Percentiles rank a stretch among this genome's conserved stretches.
Conservation (phyloP, 2,888 invertebrate species). For the Trissolcus japonicus region DNA sequence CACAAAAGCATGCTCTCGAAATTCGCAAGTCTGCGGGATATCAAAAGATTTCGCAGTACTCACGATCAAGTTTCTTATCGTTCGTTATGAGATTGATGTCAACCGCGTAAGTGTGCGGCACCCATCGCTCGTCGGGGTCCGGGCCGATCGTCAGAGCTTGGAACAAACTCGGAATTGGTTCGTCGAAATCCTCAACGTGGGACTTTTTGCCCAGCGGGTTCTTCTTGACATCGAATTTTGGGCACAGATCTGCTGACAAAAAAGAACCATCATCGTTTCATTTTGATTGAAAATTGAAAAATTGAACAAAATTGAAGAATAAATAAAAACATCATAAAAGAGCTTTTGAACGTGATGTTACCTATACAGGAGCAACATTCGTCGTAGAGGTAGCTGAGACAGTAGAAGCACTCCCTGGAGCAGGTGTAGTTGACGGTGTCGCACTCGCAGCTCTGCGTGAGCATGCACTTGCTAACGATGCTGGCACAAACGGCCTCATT, state of each 20-base stretch:
- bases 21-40: neutral
- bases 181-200: conserved; percentile 87
- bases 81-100: conserved; percentile 35
- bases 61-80: conserved; percentile 43
- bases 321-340: neutral
- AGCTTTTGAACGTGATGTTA: conserved; percentile 77
- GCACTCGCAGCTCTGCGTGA: conserved; percentile 97
- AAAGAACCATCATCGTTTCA: too few species aligned
- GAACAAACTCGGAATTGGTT: conserved; percentile 88
- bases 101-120: conserved; percentile 84
- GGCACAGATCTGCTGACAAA: conserved; percentile 86
- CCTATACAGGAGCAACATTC: conserved; percentile 99
- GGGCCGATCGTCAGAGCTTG: conserved; percentile 85
- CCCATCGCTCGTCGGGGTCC: conserved; percentile 86
- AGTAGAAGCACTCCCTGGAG: conserved; percentile 94
- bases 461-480: conserved; percentile 96
- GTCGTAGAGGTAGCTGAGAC: conserved; percentile 90
- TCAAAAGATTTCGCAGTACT: conserved; percentile 17
- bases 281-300: too few species aligned
- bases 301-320: neutral
- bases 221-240: conserved; percentile 84
- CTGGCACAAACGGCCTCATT: conserved; percentile 97
- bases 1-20: neutral
- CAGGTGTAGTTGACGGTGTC: conserved; percentile 95
- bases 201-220: conserved; percentile 85